A percentile compares a stretch with the other conserved stretches of the same genome.
These are phyloP conservation scores for Atherinomorus stipes DNA, from an alignment of 2,113 vertebrate species.

Conservation along the genomic window DNA sequence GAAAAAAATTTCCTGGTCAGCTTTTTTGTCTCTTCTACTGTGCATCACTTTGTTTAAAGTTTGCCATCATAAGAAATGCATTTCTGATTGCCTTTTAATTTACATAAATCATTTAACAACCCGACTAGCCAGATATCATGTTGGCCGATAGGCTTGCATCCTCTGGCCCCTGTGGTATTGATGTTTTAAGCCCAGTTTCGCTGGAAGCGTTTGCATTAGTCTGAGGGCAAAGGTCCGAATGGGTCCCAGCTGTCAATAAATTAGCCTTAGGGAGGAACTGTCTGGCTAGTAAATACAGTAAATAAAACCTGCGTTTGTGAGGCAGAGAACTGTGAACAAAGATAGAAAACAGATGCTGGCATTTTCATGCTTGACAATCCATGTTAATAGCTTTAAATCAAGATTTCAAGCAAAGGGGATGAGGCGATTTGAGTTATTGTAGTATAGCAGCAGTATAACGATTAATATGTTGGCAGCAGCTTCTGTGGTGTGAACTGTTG, in stretches of 20 bases:
- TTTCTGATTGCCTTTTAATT: constrained; percentile 6
- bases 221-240: constrained; percentile 48
- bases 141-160: constrained; percentile 1
- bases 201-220: constrained; percentile 28
- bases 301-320: constrained; percentile 11
- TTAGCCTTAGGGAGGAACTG: constrained; percentile 30
- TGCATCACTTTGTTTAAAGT: background rate
- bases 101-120: constrained; percentile 17
- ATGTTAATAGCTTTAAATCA: constrained; percentile 11
- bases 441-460: background rate
- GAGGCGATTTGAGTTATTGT: background rate
- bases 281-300: constrained; percentile 32
- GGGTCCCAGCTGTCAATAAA: constrained; percentile 44
- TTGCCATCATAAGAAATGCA: background rate
- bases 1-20: background rate
- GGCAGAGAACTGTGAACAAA: constrained; percentile 42
- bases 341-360: constrained; percentile 13
- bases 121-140: background rate
- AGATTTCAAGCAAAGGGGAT: background rate
- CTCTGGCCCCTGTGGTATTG: constrained; percentile 39
- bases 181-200: constrained; percentile 36
- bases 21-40: background rate
- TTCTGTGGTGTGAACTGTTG: background rate
- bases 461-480: background rate
- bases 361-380: constrained; percentile 26